These are phyloP conservation scores for Carcinoscorpius rotundicauda DNA, from an alignment of 1,140 invertebrate genomes.

Conservation along the genomic window DNA sequence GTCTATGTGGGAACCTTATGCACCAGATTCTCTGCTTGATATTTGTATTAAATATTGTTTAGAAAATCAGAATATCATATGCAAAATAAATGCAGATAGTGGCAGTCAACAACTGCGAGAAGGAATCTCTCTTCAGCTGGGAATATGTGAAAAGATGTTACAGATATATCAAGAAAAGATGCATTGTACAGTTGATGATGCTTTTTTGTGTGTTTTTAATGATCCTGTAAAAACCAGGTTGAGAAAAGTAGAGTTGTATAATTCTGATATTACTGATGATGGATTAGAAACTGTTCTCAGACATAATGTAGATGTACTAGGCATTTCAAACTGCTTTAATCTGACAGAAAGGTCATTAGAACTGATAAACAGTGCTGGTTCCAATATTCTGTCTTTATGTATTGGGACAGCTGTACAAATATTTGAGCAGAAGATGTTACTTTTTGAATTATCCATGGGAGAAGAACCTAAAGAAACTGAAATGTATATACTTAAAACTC, in stretches of 20 bases:
- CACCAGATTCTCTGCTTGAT: constrained; percentile 41
- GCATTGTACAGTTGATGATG: constrained; percentile 23
- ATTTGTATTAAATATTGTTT: constrained; percentile 49
- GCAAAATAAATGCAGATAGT: constrained; percentile 30
- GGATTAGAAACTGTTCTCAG: constrained; percentile 51
- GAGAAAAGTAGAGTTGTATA: constrained; percentile 50
- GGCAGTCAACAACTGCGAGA: constrained; percentile 22
- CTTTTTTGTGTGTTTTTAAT: constrained; percentile 55
- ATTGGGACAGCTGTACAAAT: constrained; percentile 29
- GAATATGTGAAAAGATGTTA: constrained; percentile 47
- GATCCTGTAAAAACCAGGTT: constrained; percentile 52
- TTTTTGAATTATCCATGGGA: not conserved
- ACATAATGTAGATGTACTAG: constrained; percentile 57
- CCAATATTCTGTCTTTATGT: constrained; percentile 31
- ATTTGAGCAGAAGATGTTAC: constrained; percentile 17
- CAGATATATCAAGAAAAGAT: constrained; percentile 25
- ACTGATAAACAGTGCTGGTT: constrained; percentile 39
- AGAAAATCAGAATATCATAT: constrained; percentile 47
- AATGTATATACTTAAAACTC: constrained; percentile 47
- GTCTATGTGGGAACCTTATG: constrained; percentile 9
- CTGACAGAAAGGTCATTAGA: constrained; percentile 47
- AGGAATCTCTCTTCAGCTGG: constrained; percentile 46
- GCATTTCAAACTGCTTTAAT: constrained; percentile 54
- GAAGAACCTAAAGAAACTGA: constrained; percentile 3
- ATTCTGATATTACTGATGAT: constrained; percentile 53